Conservation (phyloP, 2,113 vertebrate species). For the Peromyscus californicus region DNA sequence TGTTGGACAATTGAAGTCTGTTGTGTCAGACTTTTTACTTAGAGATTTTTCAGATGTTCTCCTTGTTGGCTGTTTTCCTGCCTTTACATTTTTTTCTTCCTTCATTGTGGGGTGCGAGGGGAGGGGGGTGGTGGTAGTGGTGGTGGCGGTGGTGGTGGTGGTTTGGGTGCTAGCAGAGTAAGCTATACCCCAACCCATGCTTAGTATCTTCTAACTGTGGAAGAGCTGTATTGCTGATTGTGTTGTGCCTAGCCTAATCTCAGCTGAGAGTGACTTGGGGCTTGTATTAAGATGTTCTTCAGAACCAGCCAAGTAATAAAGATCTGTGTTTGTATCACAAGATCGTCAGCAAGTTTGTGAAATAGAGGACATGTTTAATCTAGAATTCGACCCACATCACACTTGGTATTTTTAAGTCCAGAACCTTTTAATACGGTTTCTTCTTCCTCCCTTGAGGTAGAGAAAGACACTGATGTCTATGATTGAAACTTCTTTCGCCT, state of each 20-base stretch:
- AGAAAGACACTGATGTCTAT: slow-evolving; percentile 40
- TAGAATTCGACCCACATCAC: slow-evolving; percentile 42
- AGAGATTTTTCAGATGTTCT: slow-evolving; percentile 19
- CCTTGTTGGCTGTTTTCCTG: not conserved
- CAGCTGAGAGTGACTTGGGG: slow-evolving; percentile 1
- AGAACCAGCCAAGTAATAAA: slow-evolving; percentile 4
- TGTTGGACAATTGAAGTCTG: not conserved
- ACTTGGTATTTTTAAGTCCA: slow-evolving; percentile 4
- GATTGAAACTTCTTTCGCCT: not conserved
- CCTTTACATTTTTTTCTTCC: not conserved
- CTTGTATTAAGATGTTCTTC: slow-evolving; percentile 1
- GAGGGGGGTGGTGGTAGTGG: not conserved
- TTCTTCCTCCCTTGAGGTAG: not conserved
- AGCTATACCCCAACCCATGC: no score
- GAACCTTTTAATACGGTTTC: slow-evolving; percentile 16
- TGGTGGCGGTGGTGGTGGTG: not conserved
- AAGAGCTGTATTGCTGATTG: not conserved
- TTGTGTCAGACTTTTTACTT: slow-evolving; percentile 36
- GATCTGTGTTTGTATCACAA: not conserved
- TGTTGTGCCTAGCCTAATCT: not conserved
- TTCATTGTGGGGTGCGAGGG: not conserved
- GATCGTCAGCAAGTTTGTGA: not conserved
- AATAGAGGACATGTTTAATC: slow-evolving; percentile 4
- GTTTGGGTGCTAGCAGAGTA: not conserved
- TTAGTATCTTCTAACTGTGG: not conserved